Conservation (phyloP, 92 coral and sea anemone genomes). For the Palythoa grandis region DNA sequence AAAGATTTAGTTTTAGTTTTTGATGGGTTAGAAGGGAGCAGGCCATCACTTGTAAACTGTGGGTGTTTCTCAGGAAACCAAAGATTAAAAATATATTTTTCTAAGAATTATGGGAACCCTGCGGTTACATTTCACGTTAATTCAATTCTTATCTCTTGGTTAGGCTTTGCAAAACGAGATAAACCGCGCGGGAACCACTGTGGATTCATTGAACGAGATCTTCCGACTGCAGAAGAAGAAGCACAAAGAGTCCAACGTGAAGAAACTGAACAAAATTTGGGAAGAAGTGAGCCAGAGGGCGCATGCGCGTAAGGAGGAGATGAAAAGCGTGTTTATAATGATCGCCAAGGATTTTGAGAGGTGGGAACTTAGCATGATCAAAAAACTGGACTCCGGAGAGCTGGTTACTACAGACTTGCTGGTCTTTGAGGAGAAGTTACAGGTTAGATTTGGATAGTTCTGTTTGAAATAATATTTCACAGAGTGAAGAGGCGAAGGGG, state of each 20-base stretch:
- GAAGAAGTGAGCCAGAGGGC: conserved; percentile 80
- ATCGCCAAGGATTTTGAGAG: conserved; percentile 89
- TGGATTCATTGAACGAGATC: conserved; percentile 95
- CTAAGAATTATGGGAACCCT: too few relatives aligned
- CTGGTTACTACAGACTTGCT: conserved; percentile 88
- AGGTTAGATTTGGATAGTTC: conserved; percentile 53
- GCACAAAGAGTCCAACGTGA: conserved; percentile 89
- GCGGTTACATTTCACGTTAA: too few relatives aligned
- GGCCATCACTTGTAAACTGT: too few relatives aligned
- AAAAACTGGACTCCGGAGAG: conserved; percentile 93
- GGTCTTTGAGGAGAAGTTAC: conserved; percentile 92
- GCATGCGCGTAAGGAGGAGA: conserved; percentile 76
- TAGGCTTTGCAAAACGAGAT: conserved; percentile 89
- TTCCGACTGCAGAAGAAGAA: conserved; percentile 90
- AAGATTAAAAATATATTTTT: too few relatives aligned
- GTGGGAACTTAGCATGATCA: conserved; percentile 88
- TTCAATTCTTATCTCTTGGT: too few relatives aligned
- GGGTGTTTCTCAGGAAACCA: too few relatives aligned
- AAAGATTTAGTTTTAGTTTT: too few relatives aligned
- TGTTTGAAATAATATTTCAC: not conserved
- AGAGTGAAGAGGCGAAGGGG: too few relatives aligned
- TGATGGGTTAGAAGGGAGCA: too few relatives aligned
- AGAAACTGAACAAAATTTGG: conserved; percentile 94
- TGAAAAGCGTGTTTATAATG: conserved; percentile 91
- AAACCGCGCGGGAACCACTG: conserved; percentile 89